Conservation (phyloP, 2,797 vertebrate species). For the Pipistrellus kuhlii region DNA sequence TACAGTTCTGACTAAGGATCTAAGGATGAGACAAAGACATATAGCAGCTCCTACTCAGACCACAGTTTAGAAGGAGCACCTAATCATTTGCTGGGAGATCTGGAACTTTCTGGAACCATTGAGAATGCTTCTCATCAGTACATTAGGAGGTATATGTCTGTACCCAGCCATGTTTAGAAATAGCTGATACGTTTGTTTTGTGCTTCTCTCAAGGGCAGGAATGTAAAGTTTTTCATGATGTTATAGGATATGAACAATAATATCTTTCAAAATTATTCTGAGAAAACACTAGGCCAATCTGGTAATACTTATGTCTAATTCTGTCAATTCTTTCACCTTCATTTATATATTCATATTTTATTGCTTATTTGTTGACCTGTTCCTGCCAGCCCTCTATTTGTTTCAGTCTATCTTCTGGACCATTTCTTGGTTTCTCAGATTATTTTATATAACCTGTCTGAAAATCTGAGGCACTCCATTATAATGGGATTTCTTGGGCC, state of each 20-base stretch:
- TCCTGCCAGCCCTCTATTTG: neutral
- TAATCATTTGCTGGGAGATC: neutral
- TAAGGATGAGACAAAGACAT: neutral
- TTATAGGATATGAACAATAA: neutral
- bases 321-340: neutral
- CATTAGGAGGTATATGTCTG: neutral
- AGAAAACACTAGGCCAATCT: neutral
- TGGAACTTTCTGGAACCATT: neutral
- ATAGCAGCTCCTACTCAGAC: neutral
- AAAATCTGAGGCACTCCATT: neutral
- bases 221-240: neutral
- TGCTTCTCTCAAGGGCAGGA: neutral
- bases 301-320: neutral
- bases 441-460: neutral
- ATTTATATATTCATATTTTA: neutral
- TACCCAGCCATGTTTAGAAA: neutral
- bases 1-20: neutral
- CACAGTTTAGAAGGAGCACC: neutral
- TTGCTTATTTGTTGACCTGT: neutral
- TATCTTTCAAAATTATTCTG: neutral
- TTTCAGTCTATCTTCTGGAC: neutral
- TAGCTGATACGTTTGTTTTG: neutral
- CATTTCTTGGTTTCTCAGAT: slow-evolving; percentile 33
- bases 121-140: neutral
- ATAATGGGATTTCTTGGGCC: neutral